A percentile compares a stretch with the other conserved stretches of the same genome.
Evolutionary conservation across 1,140 invertebrate species (phyloP).

Genomic region (Lethocerus indicus): DNA sequence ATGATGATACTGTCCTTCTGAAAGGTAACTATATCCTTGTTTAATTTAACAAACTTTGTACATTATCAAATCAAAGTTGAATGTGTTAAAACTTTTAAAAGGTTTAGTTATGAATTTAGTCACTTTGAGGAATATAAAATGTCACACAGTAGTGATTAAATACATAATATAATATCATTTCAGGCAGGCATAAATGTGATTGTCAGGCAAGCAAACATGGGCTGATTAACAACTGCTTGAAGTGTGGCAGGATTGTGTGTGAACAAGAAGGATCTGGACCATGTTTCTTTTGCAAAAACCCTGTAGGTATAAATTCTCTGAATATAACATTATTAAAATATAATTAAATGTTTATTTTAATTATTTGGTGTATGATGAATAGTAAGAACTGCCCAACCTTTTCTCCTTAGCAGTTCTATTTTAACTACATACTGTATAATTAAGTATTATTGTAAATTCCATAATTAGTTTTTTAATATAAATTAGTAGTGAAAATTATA

Average conservation of each 20-base stretch:
- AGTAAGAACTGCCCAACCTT: too few relatives aligned
- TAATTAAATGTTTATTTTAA: too few relatives aligned
- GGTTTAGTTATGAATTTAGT: conserved; percentile 5
- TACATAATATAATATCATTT: conserved; percentile 17
- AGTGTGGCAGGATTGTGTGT: conserved; percentile 90
- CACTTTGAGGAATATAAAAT: conserved; percentile 15
- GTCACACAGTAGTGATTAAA: conserved; percentile 1
- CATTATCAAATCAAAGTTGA: conserved; percentile 6
- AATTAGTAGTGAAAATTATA: too few relatives aligned
- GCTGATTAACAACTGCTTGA: conserved; percentile 83
- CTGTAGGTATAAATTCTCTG: conserved; percentile 33
- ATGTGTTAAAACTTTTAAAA: conserved; percentile 9
- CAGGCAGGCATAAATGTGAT: conserved; percentile 70
- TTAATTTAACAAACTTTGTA: background rate
- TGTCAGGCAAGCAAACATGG: conserved; percentile 85
- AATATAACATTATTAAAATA: background rate
- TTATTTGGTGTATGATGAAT: too few relatives aligned
- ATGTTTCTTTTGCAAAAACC: conserved; percentile 77
- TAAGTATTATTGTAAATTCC: too few relatives aligned
- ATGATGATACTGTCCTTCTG: conserved; percentile 45
- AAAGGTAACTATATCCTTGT: conserved; percentile 32
- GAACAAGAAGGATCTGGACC: conserved; percentile 91
- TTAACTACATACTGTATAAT: too few relatives aligned
- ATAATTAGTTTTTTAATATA: too few relatives aligned
- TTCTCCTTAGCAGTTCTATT: too few relatives aligned